phyloP scores from a whole-genome alignment of 2,113 vertebrate genomes.

The Malurus melanocephalus region DNA sequence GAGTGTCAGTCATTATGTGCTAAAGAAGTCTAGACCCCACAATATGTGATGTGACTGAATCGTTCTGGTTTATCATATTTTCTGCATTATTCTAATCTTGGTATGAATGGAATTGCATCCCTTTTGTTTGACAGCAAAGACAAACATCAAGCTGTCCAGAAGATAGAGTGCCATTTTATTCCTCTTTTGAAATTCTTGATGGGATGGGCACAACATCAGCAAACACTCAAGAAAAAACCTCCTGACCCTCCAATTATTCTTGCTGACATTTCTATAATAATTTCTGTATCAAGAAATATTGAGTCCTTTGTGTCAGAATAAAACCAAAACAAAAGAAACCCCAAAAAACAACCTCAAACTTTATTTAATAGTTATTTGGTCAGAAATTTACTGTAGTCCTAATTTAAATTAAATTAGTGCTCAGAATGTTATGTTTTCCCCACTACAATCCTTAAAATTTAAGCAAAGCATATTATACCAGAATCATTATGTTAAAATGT shows the following conservation, averaged over 20 bases:
- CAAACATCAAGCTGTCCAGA: slow-evolving; percentile 62
- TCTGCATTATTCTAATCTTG: slow-evolving; percentile 43
- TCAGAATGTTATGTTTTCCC: background rate
- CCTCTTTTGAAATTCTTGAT: slow-evolving; percentile 49
- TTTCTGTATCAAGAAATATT: slow-evolving; percentile 7
- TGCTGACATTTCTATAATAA: slow-evolving; percentile 33
- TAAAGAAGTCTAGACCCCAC: background rate
- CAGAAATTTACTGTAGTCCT: background rate
- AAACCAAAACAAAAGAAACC: background rate
- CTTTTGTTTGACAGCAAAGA: slow-evolving; percentile 63
- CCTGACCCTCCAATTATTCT: slow-evolving; percentile 39
- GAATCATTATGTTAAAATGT: slow-evolving; percentile 1
- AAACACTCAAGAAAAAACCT: slow-evolving; percentile 32
- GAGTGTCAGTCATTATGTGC: background rate
- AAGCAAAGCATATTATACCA: background rate
- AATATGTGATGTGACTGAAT: background rate
- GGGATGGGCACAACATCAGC: slow-evolving; percentile 45
- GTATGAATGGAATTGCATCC: slow-evolving; percentile 34
- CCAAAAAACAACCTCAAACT: background rate
- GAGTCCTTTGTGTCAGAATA: background rate
- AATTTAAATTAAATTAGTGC: background rate
- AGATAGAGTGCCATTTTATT: slow-evolving; percentile 61
- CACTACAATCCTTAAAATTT: slow-evolving; percentile 21
- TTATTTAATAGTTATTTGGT: background rate
- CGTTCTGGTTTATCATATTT: slow-evolving; percentile 48